Base-by-base conservation (phyloP, 1,140 invertebrate species). In the Acarapis woodi region DNA sequence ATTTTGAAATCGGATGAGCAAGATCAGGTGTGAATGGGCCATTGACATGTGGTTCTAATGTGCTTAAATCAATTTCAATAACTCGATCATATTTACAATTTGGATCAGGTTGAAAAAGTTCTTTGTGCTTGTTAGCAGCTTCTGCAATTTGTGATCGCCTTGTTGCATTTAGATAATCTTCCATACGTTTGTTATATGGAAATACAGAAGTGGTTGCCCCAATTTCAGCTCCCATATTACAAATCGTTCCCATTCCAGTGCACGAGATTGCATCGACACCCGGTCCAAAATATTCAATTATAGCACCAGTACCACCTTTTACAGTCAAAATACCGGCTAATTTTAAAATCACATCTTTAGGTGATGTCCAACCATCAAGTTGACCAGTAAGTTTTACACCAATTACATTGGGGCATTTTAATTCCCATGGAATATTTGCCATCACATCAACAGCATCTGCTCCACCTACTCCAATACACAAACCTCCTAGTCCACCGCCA, bases 211-310 rank as follows among this genome's bases (percentile, higher is more conserved):
- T 99, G 6, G 93, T 99, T 2, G 93, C 93, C 45, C 93, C 93
- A 49, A 99, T 97, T 61, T 99, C 93, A 46, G 93, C 93, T 41
- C 93, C 93, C 93, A 99, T 99, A 59, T 99, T 99, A 56, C 93
- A 99, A 54, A 97, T 96, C 21, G 88, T 97, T 8, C 79, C 88
- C 83, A 96, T 94, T 38, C 87, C 90, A 24, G 90, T 97, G 54
- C 87, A 96, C 14, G 87, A 94, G 49, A 97, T 88, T 26, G 80
- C 85, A 50, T 99, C 82, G 0, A 94, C 83, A 28, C 90, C 90
- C 24, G 83, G 79, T 5, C 93, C 93, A 56, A 74, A 76, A 58
- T 99, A 99, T 55, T 99, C 93, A 28, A 99, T 77, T 53, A 99
- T 97, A 39, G 90, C 87, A 16, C 93, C 93, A 46, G 93, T 99